Conservation (phyloP, 2,113 vertebrate species). For the Odontophorus gujanensis region DNA sequence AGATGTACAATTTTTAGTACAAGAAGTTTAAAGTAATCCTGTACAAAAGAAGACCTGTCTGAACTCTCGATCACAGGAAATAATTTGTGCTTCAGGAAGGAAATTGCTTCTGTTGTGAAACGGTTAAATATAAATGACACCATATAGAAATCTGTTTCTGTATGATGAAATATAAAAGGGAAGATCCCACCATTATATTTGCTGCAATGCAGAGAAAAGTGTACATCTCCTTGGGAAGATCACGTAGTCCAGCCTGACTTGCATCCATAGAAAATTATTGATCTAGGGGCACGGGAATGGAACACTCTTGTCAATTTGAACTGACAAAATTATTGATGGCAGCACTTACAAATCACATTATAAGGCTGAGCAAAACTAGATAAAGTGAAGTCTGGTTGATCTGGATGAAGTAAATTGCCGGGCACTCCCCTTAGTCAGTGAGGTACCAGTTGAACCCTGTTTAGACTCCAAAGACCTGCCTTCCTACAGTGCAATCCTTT, state of each 20-base stretch:
- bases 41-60: background rate
- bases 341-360: background rate
- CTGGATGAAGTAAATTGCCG: background rate
- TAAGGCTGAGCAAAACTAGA: background rate
- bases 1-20: background rate
- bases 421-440: background rate
- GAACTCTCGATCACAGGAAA: background rate
- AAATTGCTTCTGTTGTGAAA: background rate
- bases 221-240: background rate
- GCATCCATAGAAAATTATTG: accelerated
- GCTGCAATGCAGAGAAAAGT: background rate
- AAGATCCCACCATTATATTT: background rate
- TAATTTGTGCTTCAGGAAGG: background rate
- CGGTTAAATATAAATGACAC: background rate
- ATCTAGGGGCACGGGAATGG: background rate
- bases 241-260: background rate
- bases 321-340: background rate
- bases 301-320: background rate
- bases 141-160: background rate
- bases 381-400: background rate
- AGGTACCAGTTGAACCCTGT: background rate
- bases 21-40: background rate
- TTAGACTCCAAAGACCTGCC: background rate
- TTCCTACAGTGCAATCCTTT: background rate
- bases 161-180: background rate